These are phyloP conservation scores for Polypterus senegalus DNA, from an alignment of 2,113 vertebrate species.

Conservation along the genomic window DNA sequence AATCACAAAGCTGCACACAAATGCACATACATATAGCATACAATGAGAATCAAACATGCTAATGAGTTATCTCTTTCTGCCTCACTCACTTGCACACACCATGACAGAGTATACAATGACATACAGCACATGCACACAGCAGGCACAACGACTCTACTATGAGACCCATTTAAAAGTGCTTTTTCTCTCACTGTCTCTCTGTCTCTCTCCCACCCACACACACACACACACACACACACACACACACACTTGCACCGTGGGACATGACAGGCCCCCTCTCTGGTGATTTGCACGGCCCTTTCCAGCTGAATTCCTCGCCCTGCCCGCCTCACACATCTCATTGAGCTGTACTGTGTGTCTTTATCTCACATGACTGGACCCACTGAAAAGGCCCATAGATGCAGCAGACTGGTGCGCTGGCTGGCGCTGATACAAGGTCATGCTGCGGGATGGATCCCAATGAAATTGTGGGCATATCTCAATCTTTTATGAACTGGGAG, in stretches of 20 bases:
- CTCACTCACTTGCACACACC: too few species aligned
- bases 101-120: too few species aligned
- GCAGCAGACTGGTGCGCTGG: conserved; percentile 21
- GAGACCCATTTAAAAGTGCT: too few species aligned
- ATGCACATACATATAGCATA: too few species aligned
- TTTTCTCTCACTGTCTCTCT: too few species aligned
- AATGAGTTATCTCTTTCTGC: too few species aligned
- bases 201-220: background rate
- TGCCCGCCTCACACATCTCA: conserved; percentile 27
- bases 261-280: too few species aligned
- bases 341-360: conserved; percentile 52
- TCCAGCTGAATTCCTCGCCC: conserved; percentile 1
- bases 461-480: conserved; percentile 26
- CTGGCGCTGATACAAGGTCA: conserved; percentile 23
- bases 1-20: too few species aligned
- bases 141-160: too few species aligned
- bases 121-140: too few species aligned
- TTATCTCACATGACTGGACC: conserved; percentile 62
- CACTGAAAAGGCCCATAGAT: conserved; percentile 46
- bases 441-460: conserved; percentile 33
- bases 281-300: background rate
- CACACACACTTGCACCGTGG: conserved; percentile 1
- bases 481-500: conserved; percentile 32
- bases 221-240: conserved; percentile 5
- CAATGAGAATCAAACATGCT: too few species aligned